Percentiles rank a stretch among this genome's conserved stretches.
These are phyloP conservation scores for Oxyruncus cristatus DNA, from an alignment of 2,113 vertebrate genomes.

Conservation along the genomic window DNA sequence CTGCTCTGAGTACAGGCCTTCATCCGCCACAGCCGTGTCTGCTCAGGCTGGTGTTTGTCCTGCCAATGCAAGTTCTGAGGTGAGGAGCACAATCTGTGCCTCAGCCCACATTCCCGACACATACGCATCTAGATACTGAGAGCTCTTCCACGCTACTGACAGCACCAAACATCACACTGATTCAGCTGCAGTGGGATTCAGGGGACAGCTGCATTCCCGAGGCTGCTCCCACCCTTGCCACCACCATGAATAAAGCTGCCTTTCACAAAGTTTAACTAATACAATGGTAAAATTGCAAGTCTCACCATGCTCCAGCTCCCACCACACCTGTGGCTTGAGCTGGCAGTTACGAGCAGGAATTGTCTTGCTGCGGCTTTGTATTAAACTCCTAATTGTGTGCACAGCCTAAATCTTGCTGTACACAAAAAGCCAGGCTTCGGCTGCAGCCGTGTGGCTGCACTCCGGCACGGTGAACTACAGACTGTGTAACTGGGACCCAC, in stretches of 20 bases:
- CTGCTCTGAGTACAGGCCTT: background rate
- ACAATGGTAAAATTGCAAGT: background rate
- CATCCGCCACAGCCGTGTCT: background rate
- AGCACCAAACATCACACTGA: background rate
- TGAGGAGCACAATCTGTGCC: constrained; percentile 42
- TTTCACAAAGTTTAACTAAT: background rate
- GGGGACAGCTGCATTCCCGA: background rate
- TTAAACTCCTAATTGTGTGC: background rate
- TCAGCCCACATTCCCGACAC: constrained; percentile 22
- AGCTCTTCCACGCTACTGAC: background rate
- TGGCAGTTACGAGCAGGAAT: background rate
- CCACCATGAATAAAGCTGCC: background rate
- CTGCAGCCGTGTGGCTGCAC: background rate
- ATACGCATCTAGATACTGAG: background rate
- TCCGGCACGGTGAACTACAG: background rate
- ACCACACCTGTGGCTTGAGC: background rate
- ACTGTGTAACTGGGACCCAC: background rate
- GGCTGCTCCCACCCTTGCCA: background rate
- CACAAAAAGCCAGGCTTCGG: accelerated
- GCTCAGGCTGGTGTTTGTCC: constrained; percentile 49
- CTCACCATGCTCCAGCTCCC: background rate
- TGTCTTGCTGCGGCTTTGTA: background rate
- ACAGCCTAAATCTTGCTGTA: background rate
- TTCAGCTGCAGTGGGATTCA: background rate
- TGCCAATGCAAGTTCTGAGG: constrained; percentile 10